Conservation (phyloP, 2,113 vertebrate species). For the Paracanthobrama guichenoti region DNA sequence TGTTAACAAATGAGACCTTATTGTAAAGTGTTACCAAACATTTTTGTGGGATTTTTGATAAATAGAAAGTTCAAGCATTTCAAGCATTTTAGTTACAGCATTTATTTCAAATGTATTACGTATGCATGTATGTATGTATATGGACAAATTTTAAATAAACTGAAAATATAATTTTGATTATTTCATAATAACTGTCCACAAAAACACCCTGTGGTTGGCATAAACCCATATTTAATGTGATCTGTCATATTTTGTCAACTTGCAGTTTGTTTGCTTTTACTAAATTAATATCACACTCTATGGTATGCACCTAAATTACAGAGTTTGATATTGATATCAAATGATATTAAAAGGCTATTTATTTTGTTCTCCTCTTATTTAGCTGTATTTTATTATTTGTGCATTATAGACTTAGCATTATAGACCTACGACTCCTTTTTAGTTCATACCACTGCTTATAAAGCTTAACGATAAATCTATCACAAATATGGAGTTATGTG, state of each 20-base stretch:
- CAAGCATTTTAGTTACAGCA: too few species aligned
- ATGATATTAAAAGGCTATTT: not conserved
- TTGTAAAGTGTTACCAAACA: too few species aligned
- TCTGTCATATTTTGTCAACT: not conserved
- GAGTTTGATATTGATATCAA: not conserved
- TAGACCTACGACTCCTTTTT: not conserved
- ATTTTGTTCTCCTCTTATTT: not conserved
- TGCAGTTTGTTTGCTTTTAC: not conserved
- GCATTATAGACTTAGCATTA: not conserved
- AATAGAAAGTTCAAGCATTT: too few species aligned
- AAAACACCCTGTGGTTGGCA: not conserved
- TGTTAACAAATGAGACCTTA: too few species aligned
- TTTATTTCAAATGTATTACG: too few species aligned
- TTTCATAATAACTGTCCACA: not conserved
- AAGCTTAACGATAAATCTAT: slow-evolving; percentile 2
- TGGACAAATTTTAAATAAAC: too few species aligned
- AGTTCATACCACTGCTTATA: not conserved
- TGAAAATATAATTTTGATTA: not conserved
- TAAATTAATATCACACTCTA: not conserved
- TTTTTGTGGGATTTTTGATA: too few species aligned
- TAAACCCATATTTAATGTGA: not conserved
- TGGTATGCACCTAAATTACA: not conserved
- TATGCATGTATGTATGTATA: too few species aligned
- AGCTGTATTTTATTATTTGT: not conserved
- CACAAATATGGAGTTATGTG: not conserved